Evolutionary conservation across 2,797 vertebrate species (phyloP).

Genomic region (Ceyx erithaca): DNA sequence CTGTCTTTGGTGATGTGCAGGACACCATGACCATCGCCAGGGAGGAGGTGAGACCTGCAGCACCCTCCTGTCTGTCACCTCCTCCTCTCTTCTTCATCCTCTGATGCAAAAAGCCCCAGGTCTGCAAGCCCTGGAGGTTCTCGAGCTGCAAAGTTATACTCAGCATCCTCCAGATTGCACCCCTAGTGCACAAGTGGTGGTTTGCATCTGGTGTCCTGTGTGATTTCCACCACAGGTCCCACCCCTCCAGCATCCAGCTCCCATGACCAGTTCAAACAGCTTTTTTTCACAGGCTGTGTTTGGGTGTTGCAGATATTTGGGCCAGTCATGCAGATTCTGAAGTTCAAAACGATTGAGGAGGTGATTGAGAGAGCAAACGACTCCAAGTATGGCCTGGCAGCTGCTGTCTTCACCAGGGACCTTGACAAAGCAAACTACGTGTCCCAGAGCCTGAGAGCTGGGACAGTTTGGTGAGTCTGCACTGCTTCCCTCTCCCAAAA

Average conservation of each 20-base stretch:
- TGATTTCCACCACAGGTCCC: accelerated
- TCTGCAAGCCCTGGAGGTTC: background rate
- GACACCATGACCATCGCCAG: constrained; percentile 93
- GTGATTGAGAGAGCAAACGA: constrained; percentile 90
- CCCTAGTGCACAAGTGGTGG: background rate
- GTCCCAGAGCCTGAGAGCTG: constrained; percentile 87
- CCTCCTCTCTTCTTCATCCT: background rate
- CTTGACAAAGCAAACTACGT: constrained; percentile 91
- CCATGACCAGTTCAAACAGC: accelerated
- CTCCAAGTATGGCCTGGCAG: constrained; percentile 91
- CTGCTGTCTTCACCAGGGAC: constrained; percentile 91
- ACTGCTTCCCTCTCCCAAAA: background rate
- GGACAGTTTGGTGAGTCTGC: constrained; percentile 89
- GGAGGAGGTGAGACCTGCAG: constrained; percentile 87
- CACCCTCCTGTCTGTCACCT: background rate
- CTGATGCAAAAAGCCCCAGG: background rate
- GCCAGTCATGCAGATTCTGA: constrained; percentile 97
- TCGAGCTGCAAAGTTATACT: background rate
- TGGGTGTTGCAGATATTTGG: constrained; percentile 88
- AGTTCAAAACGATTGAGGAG: constrained; percentile 92
- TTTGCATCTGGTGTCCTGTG: background rate
- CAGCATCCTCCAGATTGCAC: background rate
- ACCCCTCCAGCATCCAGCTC: background rate
- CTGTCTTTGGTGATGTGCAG: constrained; percentile 92
- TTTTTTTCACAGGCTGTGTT: background rate